Conservation (phyloP, 2,113 vertebrate species). For the Stegostoma tigrinum region DNA sequence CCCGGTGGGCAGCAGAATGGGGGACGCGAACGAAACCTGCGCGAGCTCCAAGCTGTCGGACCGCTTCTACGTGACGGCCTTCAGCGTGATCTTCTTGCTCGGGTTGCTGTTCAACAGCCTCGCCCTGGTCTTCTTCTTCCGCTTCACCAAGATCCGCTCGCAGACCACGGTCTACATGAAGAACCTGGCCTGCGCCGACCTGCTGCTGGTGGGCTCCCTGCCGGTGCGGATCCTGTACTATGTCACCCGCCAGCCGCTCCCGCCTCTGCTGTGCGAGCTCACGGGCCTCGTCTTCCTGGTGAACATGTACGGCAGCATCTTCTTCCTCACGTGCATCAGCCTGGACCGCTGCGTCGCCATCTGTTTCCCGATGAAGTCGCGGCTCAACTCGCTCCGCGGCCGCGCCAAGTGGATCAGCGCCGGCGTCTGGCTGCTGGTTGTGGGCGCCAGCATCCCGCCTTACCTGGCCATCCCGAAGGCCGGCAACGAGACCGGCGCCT, state of each 20-base stretch:
- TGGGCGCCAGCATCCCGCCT: slow-evolving; percentile 45
- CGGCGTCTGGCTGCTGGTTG: slow-evolving; percentile 53
- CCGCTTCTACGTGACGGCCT: slow-evolving; percentile 40
- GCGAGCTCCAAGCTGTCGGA: not conserved
- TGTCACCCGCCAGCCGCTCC: rapidly evolving
- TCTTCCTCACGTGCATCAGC: slow-evolving; percentile 57
- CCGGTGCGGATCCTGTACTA: slow-evolving; percentile 53
- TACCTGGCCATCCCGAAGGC: slow-evolving; percentile 38
- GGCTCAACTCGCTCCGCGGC: slow-evolving; percentile 46
- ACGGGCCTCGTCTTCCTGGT: slow-evolving; percentile 51
- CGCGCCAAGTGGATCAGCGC: slow-evolving; percentile 49
- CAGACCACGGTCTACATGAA: slow-evolving; percentile 60
- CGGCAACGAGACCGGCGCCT: too few relatives aligned
- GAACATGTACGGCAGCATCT: slow-evolving; percentile 66
- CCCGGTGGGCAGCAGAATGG: not conserved
- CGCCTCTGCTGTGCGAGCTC: slow-evolving; percentile 41
- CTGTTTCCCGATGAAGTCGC: slow-evolving; percentile 51
- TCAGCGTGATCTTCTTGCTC: slow-evolving; percentile 43
- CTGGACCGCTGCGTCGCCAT: slow-evolving; percentile 59
- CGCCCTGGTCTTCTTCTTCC: slow-evolving; percentile 49
- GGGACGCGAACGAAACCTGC: not conserved
- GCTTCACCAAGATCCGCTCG: slow-evolving; percentile 46
- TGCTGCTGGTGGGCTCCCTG: slow-evolving; percentile 51
- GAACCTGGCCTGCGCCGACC: slow-evolving; percentile 55
- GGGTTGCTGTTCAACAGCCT: slow-evolving; percentile 49